phyloP scores from a whole-genome alignment of 2,113 vertebrate genomes.

The Cephalopholis sonnerati region DNA sequence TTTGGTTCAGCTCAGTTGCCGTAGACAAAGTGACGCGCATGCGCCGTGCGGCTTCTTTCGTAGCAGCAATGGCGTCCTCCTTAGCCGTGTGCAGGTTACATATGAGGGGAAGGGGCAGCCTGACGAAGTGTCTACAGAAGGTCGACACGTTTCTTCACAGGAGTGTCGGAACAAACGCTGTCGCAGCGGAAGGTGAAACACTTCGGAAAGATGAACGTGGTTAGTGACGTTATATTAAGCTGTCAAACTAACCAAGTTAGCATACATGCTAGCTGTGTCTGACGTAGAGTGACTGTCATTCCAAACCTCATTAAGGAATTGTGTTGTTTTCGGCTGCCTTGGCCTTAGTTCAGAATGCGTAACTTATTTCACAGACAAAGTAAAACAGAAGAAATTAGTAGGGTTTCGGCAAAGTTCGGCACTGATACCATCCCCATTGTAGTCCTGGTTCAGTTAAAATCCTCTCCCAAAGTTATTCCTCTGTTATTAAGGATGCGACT shows the following conservation, averaged over 20 bases:
- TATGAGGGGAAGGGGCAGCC: conserved; percentile 48
- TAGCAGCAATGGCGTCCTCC: conserved; percentile 82
- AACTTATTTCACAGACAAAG: rapidly evolving
- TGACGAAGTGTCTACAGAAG: conserved; percentile 41
- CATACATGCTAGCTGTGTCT: background rate
- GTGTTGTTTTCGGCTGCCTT: background rate
- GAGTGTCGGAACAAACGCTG: conserved; percentile 42
- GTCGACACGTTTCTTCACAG: conserved; percentile 46
- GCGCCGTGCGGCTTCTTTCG: conserved; percentile 15
- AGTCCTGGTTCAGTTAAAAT: background rate
- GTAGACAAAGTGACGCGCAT: conserved; percentile 67
- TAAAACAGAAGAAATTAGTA: background rate
- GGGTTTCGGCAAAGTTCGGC: background rate
- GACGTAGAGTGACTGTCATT: background rate
- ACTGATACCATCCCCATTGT: background rate
- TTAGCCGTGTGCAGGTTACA: conserved; percentile 69
- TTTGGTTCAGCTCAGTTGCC: conserved; percentile 46
- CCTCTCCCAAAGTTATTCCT: background rate
- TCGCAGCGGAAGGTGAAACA: conserved; percentile 21
- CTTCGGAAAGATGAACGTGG: conserved; percentile 47
- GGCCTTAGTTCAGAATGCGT: rapidly evolving
- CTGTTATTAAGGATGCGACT: background rate
- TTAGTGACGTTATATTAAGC: conserved; percentile 29
- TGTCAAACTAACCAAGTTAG: background rate
- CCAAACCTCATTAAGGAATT: background rate